phyloP scores from a whole-genome alignment of 2,113 vertebrate genomes.

The Ophthalmolycus amberensis region DNA sequence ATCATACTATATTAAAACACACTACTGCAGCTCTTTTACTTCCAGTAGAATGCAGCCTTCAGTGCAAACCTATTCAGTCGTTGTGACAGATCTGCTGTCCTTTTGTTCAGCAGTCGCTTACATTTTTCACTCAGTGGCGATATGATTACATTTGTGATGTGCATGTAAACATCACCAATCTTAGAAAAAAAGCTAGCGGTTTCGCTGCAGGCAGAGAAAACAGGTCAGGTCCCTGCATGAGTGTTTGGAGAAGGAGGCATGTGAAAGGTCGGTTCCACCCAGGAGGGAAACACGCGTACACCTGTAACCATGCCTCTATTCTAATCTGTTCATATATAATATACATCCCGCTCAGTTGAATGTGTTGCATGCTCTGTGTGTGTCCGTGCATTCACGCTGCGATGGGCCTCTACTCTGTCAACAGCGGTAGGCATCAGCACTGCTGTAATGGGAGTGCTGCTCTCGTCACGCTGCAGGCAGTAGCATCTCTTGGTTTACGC shows the following conservation, averaged over 20 bases:
- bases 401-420: slow-evolving; percentile 38
- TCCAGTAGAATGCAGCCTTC: not conserved
- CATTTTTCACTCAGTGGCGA: slow-evolving; percentile 7
- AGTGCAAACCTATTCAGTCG: not conserved
- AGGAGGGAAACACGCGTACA: slow-evolving; percentile 49
- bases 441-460: slow-evolving; percentile 47
- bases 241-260: slow-evolving; percentile 16
- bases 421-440: slow-evolving; percentile 45
- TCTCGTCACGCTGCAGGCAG: slow-evolving; percentile 44
- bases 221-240: slow-evolving; percentile 59
- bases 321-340: slow-evolving; percentile 16
- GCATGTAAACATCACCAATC: slow-evolving; percentile 34
- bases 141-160: slow-evolving; percentile 13
- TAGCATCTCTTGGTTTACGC: slow-evolving; percentile 40
- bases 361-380: not conserved
- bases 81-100: not conserved
- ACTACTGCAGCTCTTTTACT: not conserved
- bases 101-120: not conserved
- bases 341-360: not conserved
- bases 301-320: slow-evolving; percentile 38
- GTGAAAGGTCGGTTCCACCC: slow-evolving; percentile 61
- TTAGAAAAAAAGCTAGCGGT: slow-evolving; percentile 17
- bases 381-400: slow-evolving; percentile 33
- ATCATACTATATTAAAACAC: not conserved
- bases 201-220: slow-evolving; percentile 45